A percentile compares a stretch with the other conserved stretches of the same genome.
phyloP scores from a whole-genome alignment of 2,113 vertebrate genomes.

The Australoheros scitulus region DNA sequence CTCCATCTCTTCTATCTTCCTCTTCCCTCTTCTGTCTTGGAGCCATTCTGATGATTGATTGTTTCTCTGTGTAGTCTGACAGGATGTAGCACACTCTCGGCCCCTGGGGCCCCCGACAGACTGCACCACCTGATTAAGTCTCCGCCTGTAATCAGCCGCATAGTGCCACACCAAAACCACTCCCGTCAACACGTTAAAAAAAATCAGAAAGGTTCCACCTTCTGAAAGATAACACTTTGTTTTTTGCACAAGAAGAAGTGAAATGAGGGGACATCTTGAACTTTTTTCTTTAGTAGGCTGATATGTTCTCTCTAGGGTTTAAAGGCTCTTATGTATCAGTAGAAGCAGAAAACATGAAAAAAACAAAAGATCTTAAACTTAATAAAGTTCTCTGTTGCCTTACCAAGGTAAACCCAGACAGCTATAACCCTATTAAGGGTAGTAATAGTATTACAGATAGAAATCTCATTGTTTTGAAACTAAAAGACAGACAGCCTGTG shows the following conservation, averaged over 20 bases:
- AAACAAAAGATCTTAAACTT: slow-evolving; percentile 72
- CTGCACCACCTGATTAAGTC: slow-evolving; percentile 92
- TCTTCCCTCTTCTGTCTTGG: slow-evolving; percentile 61
- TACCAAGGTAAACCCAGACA: slow-evolving; percentile 75
- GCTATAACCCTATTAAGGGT: slow-evolving; percentile 73
- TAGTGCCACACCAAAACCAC: slow-evolving; percentile 70
- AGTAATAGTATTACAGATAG: slow-evolving; percentile 79
- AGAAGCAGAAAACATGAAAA: slow-evolving; percentile 71
- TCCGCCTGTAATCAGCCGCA: slow-evolving; percentile 88
- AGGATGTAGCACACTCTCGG: slow-evolving; percentile 88
- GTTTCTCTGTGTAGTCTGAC: slow-evolving; percentile 90
- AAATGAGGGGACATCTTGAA: slow-evolving; percentile 48
- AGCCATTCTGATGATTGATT: slow-evolving; percentile 92
- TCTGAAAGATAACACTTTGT: slow-evolving; percentile 76
- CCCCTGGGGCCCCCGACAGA: slow-evolving; percentile 86
- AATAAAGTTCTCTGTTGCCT: slow-evolving; percentile 79
- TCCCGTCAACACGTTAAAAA: slow-evolving; percentile 68
- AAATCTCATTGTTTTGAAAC: slow-evolving; percentile 75
- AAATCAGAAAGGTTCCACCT: slow-evolving; percentile 71
- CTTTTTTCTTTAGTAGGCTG: slow-evolving; percentile 48
- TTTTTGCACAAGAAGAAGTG: slow-evolving; percentile 51
- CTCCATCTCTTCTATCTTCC: slow-evolving; percentile 63
- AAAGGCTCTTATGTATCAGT: slow-evolving; percentile 77
- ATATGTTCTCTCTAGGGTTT: slow-evolving; percentile 74
- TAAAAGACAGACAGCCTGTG: slow-evolving; percentile 57